Base-by-base conservation (phyloP, 2,113 vertebrate genomes). In the Agapornis roseicollis region DNA sequence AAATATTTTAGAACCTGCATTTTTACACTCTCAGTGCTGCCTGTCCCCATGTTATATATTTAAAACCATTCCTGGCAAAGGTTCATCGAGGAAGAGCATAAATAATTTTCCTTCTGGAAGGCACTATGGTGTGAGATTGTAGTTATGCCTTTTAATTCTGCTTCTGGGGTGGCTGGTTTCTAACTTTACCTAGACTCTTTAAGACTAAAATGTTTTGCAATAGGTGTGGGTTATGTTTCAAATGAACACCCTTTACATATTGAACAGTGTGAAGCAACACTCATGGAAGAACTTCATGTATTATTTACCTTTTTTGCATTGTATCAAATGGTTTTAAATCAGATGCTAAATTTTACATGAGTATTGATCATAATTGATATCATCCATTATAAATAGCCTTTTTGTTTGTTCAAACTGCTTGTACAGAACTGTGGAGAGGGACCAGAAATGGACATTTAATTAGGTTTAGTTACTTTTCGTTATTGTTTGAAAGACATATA, bases 351-450 rank as follows among this genome's bases (percentile, higher is more conserved):
- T 97, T 96, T 97, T 98, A 56, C 80, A 97, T 96, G 88, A 97
- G 87, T 97, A 97, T 98, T 95, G 95, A 98, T 97, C 94, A 95
- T 93, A 92, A 94, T 69, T 95, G 96, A 85, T 94, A 96, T 90
- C 49, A 96, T 96, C 85, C 33, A 80, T 96, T 97, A 97, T 60
- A 95, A 94, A 95, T 72, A 85, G 58, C 31, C 44, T 74, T 88
- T 97, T 87, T 96, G 65, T 95, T 97, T 80, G 72, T 91, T 96
- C 71, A 83, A 69, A 85, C 28, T 93, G 27, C 39, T 94, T 77
- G 58, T 80, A 31, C 58, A 84, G 71, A 76, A 10, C 53, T 60
- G 37, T 24, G n/a, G 49, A 39, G 61, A 39, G 27, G 27, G 17
- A 17, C 10, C 22, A 88, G 76, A 84, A 94, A 80, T 83, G 18